Base-by-base conservation (phyloP, 1,140 invertebrate genomes). In the Drosophila aff. region DNA sequence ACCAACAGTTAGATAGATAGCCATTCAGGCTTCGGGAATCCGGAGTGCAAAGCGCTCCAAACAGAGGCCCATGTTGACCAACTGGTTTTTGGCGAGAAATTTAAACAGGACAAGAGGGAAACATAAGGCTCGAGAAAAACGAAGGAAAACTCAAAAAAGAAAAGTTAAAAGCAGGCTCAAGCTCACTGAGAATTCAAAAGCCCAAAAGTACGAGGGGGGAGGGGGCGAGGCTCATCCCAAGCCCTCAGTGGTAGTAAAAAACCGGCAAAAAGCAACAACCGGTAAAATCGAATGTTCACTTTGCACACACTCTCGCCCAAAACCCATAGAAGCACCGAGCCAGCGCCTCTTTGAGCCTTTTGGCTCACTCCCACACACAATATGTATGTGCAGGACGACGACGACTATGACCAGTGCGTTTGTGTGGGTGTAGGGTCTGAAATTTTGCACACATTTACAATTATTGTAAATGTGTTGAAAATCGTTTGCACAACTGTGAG, bases 401-500 rank as follows among this genome's bases (percentile, higher is more conserved):
- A 50, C 28, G 16, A 50, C 26, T n/a, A 33, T n/a, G 53, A 10
- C 18, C 62, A 2, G 13, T 52, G 67, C 58, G 8, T 11, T 40
- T 64, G 76, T 71, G 53, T 64, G 50, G 46, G 40, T 63, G 59
- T 72, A 68, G 66, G 68, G 69, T 52, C 76, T 71, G 81, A 84
- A 91, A 91, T 91, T 91, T 91, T 91, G 89, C 89, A 91, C 89
- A 91, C 89, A 91, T 91, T 91, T 85, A 85, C 89, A 91, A 78
- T 91, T 66, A 91, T 85, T 91, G 89, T 81, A 91, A 91, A 91
- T 91, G 89, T 91, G 89, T 91, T 91, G 89, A 91, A 91, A 91
- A 91, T 91, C 89, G 89, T 80, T 84, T 91, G 89, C 89, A 91
- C 81, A 85, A 82, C 83, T 85, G 71, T 89, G 89, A 91, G 89